A percentile compares a stretch with the other conserved stretches of the same genome.
phyloP scores from a whole-genome alignment of 2,113 vertebrate genomes.

The Puma concolor region DNA sequence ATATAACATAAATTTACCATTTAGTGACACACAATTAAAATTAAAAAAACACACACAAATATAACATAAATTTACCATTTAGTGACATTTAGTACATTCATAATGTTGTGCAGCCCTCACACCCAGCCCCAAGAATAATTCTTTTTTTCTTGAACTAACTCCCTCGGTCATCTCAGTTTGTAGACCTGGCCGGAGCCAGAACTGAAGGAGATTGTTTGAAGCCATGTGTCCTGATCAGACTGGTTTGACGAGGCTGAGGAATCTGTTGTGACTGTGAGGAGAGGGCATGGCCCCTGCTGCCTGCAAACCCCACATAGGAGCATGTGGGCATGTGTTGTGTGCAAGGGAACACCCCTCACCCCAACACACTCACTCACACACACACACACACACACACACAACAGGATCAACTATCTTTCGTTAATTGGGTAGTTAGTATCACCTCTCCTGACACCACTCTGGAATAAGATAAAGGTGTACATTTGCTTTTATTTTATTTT shows the following conservation, averaged over 20 bases:
- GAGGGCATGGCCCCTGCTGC: not conserved
- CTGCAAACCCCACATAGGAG: not conserved
- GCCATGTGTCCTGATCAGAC: not conserved
- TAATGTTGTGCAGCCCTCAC: not conserved
- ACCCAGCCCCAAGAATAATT: not conserved
- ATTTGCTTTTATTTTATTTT: not conserved
- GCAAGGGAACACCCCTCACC: not conserved
- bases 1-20: not conserved
- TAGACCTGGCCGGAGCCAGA: not conserved
- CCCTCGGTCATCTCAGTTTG: not conserved
- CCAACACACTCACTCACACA: no score
- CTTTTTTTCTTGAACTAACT: not conserved
- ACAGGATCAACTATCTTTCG: not conserved
- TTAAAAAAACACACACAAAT: not conserved
- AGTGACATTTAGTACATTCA: not conserved
- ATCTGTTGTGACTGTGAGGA: not conserved
- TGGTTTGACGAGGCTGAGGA: conserved; percentile 31
- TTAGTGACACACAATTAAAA: not conserved
- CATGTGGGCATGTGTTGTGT: not conserved
- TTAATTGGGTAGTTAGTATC: not conserved
- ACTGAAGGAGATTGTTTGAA: not conserved
- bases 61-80: not conserved
- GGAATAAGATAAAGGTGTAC: not conserved
- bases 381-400: no score
- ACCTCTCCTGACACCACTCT: not conserved